Base-by-base conservation (phyloP, 2,113 vertebrate species). In the Oryzias celebensis region DNA sequence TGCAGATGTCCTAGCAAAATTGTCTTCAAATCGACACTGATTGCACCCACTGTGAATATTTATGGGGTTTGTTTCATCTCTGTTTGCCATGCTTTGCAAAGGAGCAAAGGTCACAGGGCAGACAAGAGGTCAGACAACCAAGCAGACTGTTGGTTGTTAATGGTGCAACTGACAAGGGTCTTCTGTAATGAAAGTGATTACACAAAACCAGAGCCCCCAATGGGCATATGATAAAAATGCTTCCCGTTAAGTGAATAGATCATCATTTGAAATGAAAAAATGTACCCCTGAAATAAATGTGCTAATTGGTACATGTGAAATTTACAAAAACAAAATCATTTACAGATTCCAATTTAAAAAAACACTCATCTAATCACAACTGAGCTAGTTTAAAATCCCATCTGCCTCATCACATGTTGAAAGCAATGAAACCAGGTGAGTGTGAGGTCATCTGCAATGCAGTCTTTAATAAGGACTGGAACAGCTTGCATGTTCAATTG, bases 131-230 rank as follows among this genome's bases (percentile, higher is more conserved):
- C 72, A 45, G 66, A 77, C 72, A 65, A 55, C 43, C 69, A 74
- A 78, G 66, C 78, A 68, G 70, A 63, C 65, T 62, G 65, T 24
- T 61, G 66, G 68, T 66, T 62, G 42, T 51, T 65, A 20, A 1
- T 3, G 5, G 52, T 51, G 64, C 52, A 55, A 54, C 70, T 70
- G 75, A 80, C 67, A 80, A 77, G 73, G 70, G 56, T 67, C 65
- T 77, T 65, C 57, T 73, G 67, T 78, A 69, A 73, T 76, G 62
- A 68, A 77, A 76, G 77, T 58, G 52, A 28, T 24, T 31, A 62
- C 68, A 71, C 60, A 50, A 71, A 80, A 64, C 54, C 28, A 20
- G 22, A 44, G 36, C 28, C 57, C 65, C 24, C 46, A 59, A 16
- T 51, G 12, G 65, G 57, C 51, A 36, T 10, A 2, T 8, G 31